Base-by-base conservation (phyloP, 1,140 invertebrate genomes). In the Drusus annulatus region DNA sequence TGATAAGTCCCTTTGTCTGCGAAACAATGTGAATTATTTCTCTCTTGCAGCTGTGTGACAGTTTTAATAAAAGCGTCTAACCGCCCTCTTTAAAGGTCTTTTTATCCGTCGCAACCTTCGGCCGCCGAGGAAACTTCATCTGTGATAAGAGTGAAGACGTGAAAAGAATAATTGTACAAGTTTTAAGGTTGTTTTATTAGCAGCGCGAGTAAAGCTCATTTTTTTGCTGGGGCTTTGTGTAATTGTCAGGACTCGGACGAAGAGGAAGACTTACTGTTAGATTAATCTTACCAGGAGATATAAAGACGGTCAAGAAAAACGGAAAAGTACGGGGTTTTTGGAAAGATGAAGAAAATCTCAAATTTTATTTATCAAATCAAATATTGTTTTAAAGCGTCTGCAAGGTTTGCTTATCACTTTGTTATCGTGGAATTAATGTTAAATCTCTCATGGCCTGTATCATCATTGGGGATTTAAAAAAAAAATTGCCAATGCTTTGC, bases 151-250 rank as follows among this genome's bases (percentile, higher is more conserved):
- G 10, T 45, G 45, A 71, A 19, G 45, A 71, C 65, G 65, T 71
- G 65, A 45, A 17, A 74, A 74, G 51, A 54, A 74, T 74, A 54
- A 74, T 54, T 74, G 69, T 31, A 52, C 50, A 74, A 52, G 23
- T 51, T 74, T 74, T 63, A 63, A 63, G 60, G 23, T 28, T 23
- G 25, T 63, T 28, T 25, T 63, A 63, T 63, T 63, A 63, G 25
- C 60, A 15, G 15, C 13, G 60, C 16, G 19, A 15, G 17, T 4
- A 23, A 62, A 17, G 13, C 60, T 62, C 10, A 16, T 21, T 58
- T 58, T 58, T 58, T 36, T 23, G 23, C 19, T 16, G 21, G 7
- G 60, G 60, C 16, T 63, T 63, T 25, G n/a, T 63, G 25, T 25
- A 63, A 63, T 63, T 63, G 60, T 63, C 23, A 25, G 19, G 6